phyloP scores from a whole-genome alignment of 2,113 vertebrate species.

The Reinhardtius hippoglossoides region DNA sequence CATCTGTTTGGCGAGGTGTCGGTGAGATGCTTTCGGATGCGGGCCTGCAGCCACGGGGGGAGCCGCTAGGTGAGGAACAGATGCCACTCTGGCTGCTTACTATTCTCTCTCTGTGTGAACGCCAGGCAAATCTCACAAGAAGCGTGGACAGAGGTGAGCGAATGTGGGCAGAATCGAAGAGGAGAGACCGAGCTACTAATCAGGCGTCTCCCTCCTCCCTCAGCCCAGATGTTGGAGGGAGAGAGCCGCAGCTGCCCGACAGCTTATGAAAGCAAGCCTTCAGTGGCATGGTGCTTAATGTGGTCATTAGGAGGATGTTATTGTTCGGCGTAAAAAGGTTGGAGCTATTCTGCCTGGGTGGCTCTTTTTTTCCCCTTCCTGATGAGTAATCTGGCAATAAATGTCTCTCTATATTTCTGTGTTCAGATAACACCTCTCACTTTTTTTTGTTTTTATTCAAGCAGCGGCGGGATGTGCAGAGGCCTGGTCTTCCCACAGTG shows the following conservation, averaged over 20 bases:
- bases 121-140: slow-evolving; percentile 28
- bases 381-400: slow-evolving; percentile 34
- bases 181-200: slow-evolving; percentile 35
- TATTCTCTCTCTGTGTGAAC: slow-evolving; percentile 50
- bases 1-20: slow-evolving; percentile 66
- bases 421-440: slow-evolving; percentile 40
- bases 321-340: slow-evolving; percentile 24
- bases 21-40: slow-evolving; percentile 48
- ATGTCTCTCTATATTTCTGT: not conserved
- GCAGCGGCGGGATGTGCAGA: slow-evolving; percentile 16
- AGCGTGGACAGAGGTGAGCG: slow-evolving; percentile 35
- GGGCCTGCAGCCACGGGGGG: slow-evolving; percentile 45
- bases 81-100: slow-evolving; percentile 64
- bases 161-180: slow-evolving; percentile 30
- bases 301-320: slow-evolving; percentile 41
- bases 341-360: slow-evolving; percentile 6
- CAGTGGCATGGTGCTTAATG: slow-evolving; percentile 30
- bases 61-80: slow-evolving; percentile 56
- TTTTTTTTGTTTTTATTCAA: slow-evolving; percentile 29
- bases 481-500: slow-evolving; percentile 22
- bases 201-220: slow-evolving; percentile 20
- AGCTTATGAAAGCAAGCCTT: slow-evolving; percentile 19
- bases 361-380: not conserved
- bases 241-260: not conserved
- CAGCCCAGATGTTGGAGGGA: slow-evolving; percentile 50